Base-by-base conservation (phyloP, 2,888 invertebrate species). In the Volucella inflata region DNA sequence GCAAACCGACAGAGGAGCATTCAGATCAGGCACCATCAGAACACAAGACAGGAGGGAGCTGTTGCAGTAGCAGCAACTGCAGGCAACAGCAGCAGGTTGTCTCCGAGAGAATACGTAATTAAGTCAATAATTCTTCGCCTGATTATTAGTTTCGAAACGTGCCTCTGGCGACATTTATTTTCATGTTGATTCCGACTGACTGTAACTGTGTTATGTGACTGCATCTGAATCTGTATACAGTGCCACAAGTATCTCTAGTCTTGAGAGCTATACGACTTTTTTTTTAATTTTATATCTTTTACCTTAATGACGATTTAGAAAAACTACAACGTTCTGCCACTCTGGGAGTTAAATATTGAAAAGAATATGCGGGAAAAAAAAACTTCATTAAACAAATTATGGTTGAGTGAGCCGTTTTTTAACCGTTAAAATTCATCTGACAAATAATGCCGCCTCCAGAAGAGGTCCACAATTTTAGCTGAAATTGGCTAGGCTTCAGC, bases 81-180 rank as follows among this genome's bases (percentile, higher is more conserved):
- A 46, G 36, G 14, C 46, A 68, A 9, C 74, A 65, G 75, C 64
- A 80, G 81, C 81, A 85, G 85, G 81, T 85, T 85, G 76, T 62
- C 81, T 68, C 50, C 81, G 68, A 72, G 80, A 65, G 85, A 85
- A 85, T 85, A 77, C 81, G 68, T 85, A 85, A 85, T 85, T 81
- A 81, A 85, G 85, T 85, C 85, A 85, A 85, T 85, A 81, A 81
- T 77, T 85, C 81, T 81, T 77, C 72, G 76, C 60, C 81, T 85
- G 81, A 85, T 85, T 85, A 85, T 85, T 85, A 85, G 77, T 81
- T 85, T 77, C 48, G 68, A 68, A 77, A 85, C 85, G 85, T 85
- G 85, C 81, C 72, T 81, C 42, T 77, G 68, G 85, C 81, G 81
- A 81, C 76, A 77, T 85, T 77, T 77, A 68, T 60, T 84, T 60